Conservation (phyloP, 2,113 vertebrate genomes). For the Theropithecus gelada region DNA sequence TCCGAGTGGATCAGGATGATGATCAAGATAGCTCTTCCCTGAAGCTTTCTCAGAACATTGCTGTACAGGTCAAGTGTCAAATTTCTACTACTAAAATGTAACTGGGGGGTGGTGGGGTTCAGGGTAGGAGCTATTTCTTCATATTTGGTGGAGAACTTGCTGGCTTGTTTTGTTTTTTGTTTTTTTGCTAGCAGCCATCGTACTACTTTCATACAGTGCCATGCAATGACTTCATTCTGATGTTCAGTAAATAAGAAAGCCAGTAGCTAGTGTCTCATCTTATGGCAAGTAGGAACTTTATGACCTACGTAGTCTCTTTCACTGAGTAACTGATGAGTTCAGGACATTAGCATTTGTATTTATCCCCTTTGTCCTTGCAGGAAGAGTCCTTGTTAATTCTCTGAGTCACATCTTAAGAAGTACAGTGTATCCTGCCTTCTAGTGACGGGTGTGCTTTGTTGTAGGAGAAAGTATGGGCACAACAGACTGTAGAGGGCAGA, state of each 20-base stretch:
- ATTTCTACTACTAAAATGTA: constrained; percentile 43
- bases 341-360: constrained; percentile 27
- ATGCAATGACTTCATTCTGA: not conserved
- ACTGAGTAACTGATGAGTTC: not conserved
- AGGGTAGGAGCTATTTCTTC: constrained; percentile 43
- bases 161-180: not conserved
- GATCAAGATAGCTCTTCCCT: constrained; percentile 77
- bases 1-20: constrained; percentile 74
- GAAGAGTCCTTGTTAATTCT: constrained; percentile 58
- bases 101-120: not conserved
- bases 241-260: constrained; percentile 27
- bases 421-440: constrained; percentile 40
- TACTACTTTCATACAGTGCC: not conserved
- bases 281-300: not conserved
- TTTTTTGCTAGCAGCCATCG: not conserved
- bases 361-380: constrained; percentile 39
- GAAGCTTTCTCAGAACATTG: constrained; percentile 84
- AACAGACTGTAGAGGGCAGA: not conserved
- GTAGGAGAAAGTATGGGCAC: constrained; percentile 21
- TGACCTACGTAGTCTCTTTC: not conserved
- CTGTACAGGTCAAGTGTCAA: constrained; percentile 84
- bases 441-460: constrained; percentile 25
- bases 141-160: constrained; percentile 15
- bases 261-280: not conserved
- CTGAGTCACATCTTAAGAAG: constrained; percentile 40